Percentiles rank a stretch among this genome's conserved stretches.
These are phyloP conservation scores for Oryctes rhinoceros DNA, from an alignment of 1,140 invertebrate species.

Conservation along the genomic window DNA sequence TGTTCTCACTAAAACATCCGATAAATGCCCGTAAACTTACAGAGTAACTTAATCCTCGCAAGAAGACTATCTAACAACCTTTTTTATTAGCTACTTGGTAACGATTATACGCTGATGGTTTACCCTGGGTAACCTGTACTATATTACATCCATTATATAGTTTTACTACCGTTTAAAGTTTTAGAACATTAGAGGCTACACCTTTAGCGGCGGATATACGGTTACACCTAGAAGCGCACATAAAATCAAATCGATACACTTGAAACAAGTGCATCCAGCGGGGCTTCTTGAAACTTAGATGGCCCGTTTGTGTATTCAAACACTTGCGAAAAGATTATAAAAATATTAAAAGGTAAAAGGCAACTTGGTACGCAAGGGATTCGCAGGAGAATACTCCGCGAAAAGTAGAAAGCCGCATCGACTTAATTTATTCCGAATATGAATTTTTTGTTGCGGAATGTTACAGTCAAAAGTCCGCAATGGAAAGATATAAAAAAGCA, in stretches of 20 bases:
- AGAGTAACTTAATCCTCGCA: too few relatives aligned
- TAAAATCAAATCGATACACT: constrained; percentile 24
- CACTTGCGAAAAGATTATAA: background rate
- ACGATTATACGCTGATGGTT: background rate
- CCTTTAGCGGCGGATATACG: constrained; percentile 3
- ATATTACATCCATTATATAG: constrained; percentile 5
- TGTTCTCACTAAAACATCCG: too few relatives aligned
- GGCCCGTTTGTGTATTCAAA: background rate
- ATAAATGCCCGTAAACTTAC: too few relatives aligned
- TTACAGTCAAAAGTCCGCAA: too few relatives aligned
- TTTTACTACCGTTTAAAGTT: constrained; percentile 21
- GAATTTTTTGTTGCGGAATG: too few relatives aligned
- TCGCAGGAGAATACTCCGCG: background rate
- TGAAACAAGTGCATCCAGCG: background rate
- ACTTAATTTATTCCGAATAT: too few relatives aligned
- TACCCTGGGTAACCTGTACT: background rate
- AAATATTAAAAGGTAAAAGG: background rate
- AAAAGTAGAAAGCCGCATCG: background rate
- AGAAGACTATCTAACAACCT: too few relatives aligned
- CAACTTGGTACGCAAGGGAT: background rate
- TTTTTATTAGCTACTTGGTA: too few relatives aligned
- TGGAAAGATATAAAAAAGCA: too few relatives aligned
- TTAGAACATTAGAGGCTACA: constrained; percentile 1
- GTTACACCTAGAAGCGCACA: background rate
- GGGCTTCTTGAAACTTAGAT: background rate